A percentile compares a stretch with the other conserved stretches of the same genome.
phyloP scores from a whole-genome alignment of 2,113 vertebrate genomes.

The Meles meles region DNA sequence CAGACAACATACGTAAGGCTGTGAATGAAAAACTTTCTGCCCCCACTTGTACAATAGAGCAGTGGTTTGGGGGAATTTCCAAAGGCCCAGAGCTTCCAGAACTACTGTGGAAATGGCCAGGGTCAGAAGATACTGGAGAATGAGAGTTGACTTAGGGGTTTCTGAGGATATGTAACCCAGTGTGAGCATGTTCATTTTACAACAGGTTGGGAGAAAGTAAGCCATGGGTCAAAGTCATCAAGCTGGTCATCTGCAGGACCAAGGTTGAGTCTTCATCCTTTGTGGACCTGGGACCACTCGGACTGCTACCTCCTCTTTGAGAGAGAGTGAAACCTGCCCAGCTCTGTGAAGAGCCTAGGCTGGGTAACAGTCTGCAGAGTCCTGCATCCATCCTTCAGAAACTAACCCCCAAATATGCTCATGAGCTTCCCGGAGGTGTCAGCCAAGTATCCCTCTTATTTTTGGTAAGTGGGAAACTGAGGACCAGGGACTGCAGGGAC shows the following conservation, averaged over 20 bases:
- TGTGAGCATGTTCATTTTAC: not conserved
- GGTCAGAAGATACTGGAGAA: not conserved
- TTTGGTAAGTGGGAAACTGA: not conserved
- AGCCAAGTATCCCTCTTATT: not conserved
- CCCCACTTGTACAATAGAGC: not conserved
- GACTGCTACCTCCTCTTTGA: not conserved
- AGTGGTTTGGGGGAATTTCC: not conserved
- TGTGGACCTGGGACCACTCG: not conserved
- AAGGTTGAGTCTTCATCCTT: not conserved
- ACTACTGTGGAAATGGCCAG: not conserved
- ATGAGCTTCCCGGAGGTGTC: not conserved
- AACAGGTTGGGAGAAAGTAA: not conserved
- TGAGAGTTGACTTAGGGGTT: not conserved
- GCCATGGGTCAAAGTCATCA: rapidly evolving
- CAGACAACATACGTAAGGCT: not conserved
- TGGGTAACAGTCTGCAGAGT: not conserved
- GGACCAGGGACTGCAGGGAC: not conserved
- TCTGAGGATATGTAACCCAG: not conserved
- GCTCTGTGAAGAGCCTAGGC: not conserved
- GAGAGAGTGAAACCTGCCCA: not conserved
- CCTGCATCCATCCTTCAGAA: not conserved
- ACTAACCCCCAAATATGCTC: not conserved
- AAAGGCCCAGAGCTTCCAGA: not conserved
- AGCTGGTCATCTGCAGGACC: not conserved
- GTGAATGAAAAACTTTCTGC: not conserved